These are phyloP conservation scores for Sclerurus mexicanus DNA, from an alignment of 2,113 vertebrate genomes.

Conservation along the genomic window DNA sequence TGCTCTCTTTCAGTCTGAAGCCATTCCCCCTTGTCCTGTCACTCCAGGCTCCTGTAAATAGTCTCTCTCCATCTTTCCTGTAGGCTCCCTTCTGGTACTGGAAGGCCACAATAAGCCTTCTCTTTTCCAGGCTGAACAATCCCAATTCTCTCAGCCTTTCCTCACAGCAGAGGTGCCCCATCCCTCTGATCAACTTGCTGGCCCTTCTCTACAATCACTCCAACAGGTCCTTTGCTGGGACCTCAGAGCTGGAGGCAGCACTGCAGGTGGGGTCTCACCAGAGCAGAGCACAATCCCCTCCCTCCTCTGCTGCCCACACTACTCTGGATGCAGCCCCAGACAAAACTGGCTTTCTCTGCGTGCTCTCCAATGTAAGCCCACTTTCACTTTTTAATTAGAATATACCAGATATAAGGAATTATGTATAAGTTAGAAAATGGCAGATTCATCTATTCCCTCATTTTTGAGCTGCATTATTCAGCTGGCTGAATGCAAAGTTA, in stretches of 20 bases:
- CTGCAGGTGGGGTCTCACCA: not conserved
- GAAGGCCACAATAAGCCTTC: not conserved
- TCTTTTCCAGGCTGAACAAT: not conserved
- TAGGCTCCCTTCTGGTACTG: not conserved
- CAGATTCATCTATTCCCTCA: not conserved
- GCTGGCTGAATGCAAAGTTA: not conserved
- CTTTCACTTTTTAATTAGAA: not conserved
- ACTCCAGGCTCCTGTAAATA: not conserved
- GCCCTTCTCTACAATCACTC: not conserved
- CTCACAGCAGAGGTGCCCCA: not conserved
- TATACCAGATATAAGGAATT: not conserved
- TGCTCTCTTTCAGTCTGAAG: not conserved
- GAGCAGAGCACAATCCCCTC: not conserved
- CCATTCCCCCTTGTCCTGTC: not conserved
- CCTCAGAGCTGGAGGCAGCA: not conserved
- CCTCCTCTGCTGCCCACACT: not conserved
- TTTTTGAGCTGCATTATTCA: not conserved
- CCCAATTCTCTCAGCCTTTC: rapidly evolving
- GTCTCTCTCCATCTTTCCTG: not conserved
- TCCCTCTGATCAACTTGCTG: not conserved
- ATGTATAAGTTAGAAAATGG: not conserved
- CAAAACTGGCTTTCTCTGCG: not conserved
- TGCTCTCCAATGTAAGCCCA: not conserved
- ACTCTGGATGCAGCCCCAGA: not conserved
- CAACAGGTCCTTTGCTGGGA: not conserved